Evolutionary conservation across 2,797 vertebrate species (phyloP), one percentile per base, ranked within the genome.

Genomic region (Orestias chungarensis): DNA sequence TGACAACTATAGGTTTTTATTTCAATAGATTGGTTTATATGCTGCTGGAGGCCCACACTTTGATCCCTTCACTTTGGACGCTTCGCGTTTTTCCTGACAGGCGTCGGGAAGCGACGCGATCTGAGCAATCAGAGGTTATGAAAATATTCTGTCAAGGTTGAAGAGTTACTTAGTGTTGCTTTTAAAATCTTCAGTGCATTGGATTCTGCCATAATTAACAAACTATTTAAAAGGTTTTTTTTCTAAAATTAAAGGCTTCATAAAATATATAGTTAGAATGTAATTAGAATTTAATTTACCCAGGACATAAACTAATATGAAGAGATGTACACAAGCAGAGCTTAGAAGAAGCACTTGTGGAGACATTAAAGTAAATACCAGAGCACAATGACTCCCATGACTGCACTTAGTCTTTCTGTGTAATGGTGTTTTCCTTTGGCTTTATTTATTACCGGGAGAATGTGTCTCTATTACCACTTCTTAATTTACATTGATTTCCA

Each of bases 351-450:
- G n/a, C 57, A 43, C 69, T 64, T 79, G 66, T 75, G 46, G 76
- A 82, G 66, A 75, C 75, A 82, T 50, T 38, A 72, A 86, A 87
- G 76, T 80, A 87, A 89, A 90, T 76, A 87, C 74, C 42, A 81
- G 74, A 82, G 84, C 84, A 86, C 82, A 86, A 84, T 72, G 78
- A 88, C 79, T 88, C 87, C 87, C 89, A 81, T 86, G 87, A 84
- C 82, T 87, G 88, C 83, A 70, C 80, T 88, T 84, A 86, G 79
- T 87, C 88, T 81, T 79, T 71, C 64, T 73, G 52, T 82, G 87
- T 84, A 84, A 81, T 80, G 80, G 79, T 67, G n/a, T 65, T 71
- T 72, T 78, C 68, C 81, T 49, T 47, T 43, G 66, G 64, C 62
- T 70, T 80, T 75, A 71, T 81, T 85, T 76, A 86, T 87, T 72